Evolutionary conservation across 2,888 invertebrate genomes (phyloP).

Genomic region (Myopa tessellatipennis): DNA sequence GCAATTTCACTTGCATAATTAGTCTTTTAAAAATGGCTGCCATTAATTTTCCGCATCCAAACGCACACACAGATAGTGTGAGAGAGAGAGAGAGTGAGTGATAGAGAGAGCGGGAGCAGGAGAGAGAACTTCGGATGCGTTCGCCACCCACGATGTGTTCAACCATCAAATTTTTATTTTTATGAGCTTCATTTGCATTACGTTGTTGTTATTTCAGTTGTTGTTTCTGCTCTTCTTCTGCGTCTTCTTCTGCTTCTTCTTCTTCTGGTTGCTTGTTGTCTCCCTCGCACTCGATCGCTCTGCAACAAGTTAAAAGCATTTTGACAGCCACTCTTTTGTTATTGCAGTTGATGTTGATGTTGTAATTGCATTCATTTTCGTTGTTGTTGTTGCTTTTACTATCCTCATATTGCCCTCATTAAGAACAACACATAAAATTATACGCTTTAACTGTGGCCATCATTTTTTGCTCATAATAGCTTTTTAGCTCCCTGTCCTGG

Average conservation of each 20-base stretch:
- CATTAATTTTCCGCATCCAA: constrained; percentile 54
- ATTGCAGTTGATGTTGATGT: constrained; percentile 1
- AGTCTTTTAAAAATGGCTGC: constrained; percentile 59
- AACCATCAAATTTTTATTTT: constrained; percentile 9
- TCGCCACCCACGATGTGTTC: constrained; percentile 1
- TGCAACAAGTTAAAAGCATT: constrained; percentile 20
- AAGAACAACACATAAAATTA: too few relatives aligned
- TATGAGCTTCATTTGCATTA: constrained; percentile 4
- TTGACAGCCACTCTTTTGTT: constrained; percentile 15
- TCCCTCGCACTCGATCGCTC: not conserved
- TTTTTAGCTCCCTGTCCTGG: not conserved
- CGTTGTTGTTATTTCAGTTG: not conserved
- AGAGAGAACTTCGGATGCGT: not conserved
- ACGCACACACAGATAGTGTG: not conserved
- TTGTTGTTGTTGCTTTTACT: not conserved
- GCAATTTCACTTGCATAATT: constrained; percentile 59
- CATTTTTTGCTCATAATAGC: not conserved
- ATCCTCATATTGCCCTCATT: too few relatives aligned
- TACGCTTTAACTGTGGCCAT: too few relatives aligned
- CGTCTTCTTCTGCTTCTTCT: not conserved
- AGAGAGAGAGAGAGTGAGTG: not conserved
- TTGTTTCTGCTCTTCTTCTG: not conserved
- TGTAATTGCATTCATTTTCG: not conserved
- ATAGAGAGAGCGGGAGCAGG: not conserved
- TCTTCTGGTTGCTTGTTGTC: not conserved